phyloP scores from a whole-genome alignment of 2,113 vertebrate species.

The Cisticola juncidis region DNA sequence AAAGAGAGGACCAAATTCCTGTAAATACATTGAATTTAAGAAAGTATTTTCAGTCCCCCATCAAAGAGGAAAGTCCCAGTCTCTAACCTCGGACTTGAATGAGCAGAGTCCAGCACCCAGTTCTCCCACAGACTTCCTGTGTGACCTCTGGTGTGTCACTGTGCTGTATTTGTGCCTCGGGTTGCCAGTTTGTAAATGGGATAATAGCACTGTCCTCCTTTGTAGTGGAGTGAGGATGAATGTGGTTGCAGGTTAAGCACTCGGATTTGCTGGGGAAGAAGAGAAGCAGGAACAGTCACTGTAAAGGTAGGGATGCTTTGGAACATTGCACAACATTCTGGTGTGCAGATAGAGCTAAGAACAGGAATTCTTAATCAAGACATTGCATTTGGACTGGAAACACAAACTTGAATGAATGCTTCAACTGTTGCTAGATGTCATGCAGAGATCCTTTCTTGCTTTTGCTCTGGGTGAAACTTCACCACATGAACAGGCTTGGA shows the following conservation, averaged over 20 bases:
- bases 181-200: not conserved
- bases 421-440: not conserved
- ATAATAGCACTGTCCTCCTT: conserved; percentile 31
- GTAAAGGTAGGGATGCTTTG: not conserved
- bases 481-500: not conserved
- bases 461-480: not conserved
- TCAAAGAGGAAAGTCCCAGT: not conserved
- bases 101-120: not conserved
- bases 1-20: not conserved
- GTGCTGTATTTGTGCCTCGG: not conserved
- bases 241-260: not conserved
- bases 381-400: not conserved
- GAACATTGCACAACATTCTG: not conserved
- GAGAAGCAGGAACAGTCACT: not conserved
- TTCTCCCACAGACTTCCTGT: conserved; percentile 48
- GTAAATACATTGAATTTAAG: not conserved
- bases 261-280: not conserved
- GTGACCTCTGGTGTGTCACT: not conserved
- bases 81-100: not conserved
- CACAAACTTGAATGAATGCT: not conserved
- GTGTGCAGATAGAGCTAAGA: not conserved
- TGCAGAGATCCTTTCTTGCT: not conserved
- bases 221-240: not conserved
- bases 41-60: not conserved
- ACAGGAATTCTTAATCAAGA: not conserved